These are phyloP conservation scores for Petrosia ficiformis DNA, from an alignment of 37 sponge, comb jelly and placozoan species.

Conservation along the genomic window DNA sequence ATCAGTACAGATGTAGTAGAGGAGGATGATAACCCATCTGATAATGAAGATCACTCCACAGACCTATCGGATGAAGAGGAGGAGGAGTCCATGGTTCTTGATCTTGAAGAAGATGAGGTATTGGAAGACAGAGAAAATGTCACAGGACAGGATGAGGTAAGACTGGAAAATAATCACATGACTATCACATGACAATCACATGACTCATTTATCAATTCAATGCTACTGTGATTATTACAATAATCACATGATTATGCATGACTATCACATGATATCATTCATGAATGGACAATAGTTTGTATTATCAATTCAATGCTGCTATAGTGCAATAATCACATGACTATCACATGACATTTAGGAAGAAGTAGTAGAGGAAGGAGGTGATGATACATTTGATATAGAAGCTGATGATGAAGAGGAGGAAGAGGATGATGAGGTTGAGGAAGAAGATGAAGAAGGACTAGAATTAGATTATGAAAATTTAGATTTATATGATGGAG, in stretches of 20 bases:
- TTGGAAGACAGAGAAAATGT: constrained; percentile 35
- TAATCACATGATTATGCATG: constrained; percentile 11
- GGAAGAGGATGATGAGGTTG: constrained; percentile 52
- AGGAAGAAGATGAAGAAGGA: constrained; percentile 58
- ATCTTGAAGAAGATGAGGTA: constrained; percentile 38
- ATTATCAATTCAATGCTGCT: not conserved
- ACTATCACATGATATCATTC: constrained; percentile 13
- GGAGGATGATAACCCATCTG: constrained; percentile 32
- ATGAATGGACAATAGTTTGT: no score
- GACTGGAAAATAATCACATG: constrained; percentile 38
- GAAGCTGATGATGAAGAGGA: constrained; percentile 46
- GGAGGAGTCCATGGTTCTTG: constrained; percentile 24
- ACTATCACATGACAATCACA: no score
- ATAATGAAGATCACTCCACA: constrained; percentile 30
- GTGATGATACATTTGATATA: not conserved
- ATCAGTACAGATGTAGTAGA: not conserved
- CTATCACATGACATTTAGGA: no score
- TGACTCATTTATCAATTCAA: no score
- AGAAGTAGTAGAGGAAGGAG: no score
- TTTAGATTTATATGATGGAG: constrained; percentile 47
- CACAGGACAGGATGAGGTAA: constrained; percentile 32
- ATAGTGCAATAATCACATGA: not conserved
- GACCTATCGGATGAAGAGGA: constrained; percentile 44
- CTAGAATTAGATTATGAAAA: constrained; percentile 72
- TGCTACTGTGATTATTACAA: not conserved